A percentile compares a stretch with the other conserved stretches of the same genome.
phyloP scores from a whole-genome alignment of 1,140 invertebrate species.

The Trinorchestia longiramus region DNA sequence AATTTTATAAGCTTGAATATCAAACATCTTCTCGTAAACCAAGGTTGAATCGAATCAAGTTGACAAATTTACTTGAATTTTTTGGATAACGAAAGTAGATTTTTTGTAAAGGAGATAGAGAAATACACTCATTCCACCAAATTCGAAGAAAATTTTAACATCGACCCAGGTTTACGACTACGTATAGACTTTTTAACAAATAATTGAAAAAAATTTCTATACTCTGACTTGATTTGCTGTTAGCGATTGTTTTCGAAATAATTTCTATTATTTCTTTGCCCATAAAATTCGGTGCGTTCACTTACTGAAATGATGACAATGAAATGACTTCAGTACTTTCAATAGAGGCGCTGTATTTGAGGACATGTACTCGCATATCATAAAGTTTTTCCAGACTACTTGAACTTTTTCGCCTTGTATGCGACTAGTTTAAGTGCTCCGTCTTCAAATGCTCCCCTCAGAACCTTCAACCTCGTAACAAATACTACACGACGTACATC shows the following conservation, averaged over 20 bases:
- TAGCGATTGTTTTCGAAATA: neutral
- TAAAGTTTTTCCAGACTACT: neutral
- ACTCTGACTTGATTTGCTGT: neutral
- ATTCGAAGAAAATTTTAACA: neutral
- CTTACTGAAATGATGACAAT: too few species aligned
- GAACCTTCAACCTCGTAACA: neutral
- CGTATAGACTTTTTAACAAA: neutral
- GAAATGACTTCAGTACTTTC: too few species aligned
- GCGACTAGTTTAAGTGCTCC: neutral
- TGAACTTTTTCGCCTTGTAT: neutral
- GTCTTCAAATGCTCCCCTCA: neutral
- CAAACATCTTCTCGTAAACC: neutral
- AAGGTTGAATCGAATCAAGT: neutral
- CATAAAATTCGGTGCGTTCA: too few species aligned
- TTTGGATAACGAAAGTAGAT: neutral
- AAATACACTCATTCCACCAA: neutral
- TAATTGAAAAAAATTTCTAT: neutral
- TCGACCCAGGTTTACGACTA: neutral
- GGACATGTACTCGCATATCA: too few species aligned
- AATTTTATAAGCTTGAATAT: neutral
- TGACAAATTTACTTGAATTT: neutral
- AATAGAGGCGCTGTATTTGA: neutral
- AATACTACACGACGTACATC: neutral
- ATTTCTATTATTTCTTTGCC: too few species aligned
- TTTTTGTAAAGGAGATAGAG: neutral